Conservation (phyloP, 2,888 invertebrate genomes). For the Agapostemon virescens region DNA sequence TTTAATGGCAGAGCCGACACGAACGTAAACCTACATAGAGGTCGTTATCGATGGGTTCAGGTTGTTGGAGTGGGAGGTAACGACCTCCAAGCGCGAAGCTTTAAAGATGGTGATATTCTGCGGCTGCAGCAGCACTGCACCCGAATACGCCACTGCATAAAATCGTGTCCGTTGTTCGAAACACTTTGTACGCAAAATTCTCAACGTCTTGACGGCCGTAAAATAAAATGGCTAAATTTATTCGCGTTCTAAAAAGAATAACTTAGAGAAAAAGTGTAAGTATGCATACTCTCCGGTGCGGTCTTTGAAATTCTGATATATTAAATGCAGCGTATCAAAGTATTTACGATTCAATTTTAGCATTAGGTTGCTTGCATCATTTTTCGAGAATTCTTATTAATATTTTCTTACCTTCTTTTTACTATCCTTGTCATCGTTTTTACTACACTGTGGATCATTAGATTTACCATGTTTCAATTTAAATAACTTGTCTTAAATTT, state of each 20-base stretch:
- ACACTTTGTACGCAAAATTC: constrained; percentile 25
- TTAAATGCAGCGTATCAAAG: background rate
- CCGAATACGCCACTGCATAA: constrained; percentile 3
- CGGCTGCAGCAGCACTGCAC: no score
- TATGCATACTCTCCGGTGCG: constrained; percentile 8
- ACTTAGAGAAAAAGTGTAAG: background rate
- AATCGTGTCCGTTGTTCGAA: background rate
- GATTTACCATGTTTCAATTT: no score
- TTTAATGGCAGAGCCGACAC: background rate
- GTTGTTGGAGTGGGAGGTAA: background rate
- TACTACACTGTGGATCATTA: background rate
- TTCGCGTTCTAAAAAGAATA: constrained; percentile 13
- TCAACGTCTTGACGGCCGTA: constrained; percentile 1
- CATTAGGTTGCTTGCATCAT: background rate
- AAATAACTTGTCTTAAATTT: no score
- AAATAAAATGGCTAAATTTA: constrained; percentile 23
- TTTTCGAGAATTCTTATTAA: background rate
- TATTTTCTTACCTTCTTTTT: no score
- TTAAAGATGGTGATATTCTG: constrained; percentile 7
- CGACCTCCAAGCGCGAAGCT: constrained; percentile 8
- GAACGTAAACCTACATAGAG: background rate
- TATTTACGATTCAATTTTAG: background rate
- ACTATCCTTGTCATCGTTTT: no score
- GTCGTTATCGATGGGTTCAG: constrained; percentile 7
- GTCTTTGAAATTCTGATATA: constrained; percentile 26